phyloP scores from a whole-genome alignment of 2,113 vertebrate genomes.

The Chaetodon trifascialis region DNA sequence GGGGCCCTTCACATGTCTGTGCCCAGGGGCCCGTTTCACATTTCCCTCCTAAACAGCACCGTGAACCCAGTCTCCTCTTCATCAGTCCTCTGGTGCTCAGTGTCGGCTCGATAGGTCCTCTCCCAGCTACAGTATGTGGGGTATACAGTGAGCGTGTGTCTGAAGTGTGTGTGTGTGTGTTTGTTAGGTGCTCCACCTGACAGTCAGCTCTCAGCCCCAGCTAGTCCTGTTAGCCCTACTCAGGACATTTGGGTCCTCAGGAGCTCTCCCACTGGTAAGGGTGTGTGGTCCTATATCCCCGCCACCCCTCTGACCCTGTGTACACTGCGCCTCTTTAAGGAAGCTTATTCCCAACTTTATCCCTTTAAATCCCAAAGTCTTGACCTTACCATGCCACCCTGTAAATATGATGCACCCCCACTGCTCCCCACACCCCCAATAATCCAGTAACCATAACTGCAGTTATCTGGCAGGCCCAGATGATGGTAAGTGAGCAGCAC shows the following conservation, averaged over 20 bases:
- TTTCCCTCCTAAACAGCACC: conserved; percentile 11
- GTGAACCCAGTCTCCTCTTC: background rate
- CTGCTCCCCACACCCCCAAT: background rate
- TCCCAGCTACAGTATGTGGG: conserved; percentile 41
- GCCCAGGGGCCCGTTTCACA: background rate
- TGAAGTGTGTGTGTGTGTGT: conserved; percentile 80
- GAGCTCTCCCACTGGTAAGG: conserved; percentile 84
- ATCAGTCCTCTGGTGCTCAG: conserved; percentile 1
- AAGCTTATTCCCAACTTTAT: conserved; percentile 47
- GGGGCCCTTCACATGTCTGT: background rate
- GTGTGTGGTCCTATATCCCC: conserved; percentile 63
- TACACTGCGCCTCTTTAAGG: conserved; percentile 30
- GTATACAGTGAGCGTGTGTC: conserved; percentile 51
- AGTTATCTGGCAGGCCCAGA: conserved; percentile 14
- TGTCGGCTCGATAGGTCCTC: conserved; percentile 9
- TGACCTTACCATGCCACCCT: conserved; percentile 35
- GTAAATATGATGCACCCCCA: background rate
- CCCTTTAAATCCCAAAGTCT: conserved; percentile 31
- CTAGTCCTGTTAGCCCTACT: conserved; percentile 77
- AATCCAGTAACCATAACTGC: conserved; percentile 26
- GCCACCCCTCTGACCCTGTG: background rate
- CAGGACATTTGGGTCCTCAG: conserved; percentile 87
- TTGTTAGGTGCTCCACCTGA: conserved; percentile 79
- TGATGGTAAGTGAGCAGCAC: conserved; percentile 12
- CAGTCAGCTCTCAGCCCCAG: conserved; percentile 75